Percentiles rank a stretch among this genome's conserved stretches.
Evolutionary conservation across 2,888 invertebrate genomes (phyloP).

Genomic region (Argynnis bischoffii): DNA sequence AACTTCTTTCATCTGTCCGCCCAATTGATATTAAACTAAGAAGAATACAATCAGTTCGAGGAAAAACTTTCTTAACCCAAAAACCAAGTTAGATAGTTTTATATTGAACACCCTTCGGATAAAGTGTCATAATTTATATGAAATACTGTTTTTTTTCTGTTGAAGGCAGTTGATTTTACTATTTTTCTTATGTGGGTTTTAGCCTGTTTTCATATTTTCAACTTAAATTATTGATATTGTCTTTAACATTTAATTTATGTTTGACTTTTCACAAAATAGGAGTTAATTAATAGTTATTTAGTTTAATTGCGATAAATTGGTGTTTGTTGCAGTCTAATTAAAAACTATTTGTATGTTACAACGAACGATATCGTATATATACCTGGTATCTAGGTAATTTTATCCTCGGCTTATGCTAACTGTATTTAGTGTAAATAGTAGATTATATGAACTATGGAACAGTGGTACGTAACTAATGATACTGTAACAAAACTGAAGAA

Average conservation of each 20-base stretch:
- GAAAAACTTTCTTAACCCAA: slow-evolving; percentile 49
- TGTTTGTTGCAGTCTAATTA: too few species aligned
- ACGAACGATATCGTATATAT: too few species aligned
- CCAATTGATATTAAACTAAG: slow-evolving; percentile 18
- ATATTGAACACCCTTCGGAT: slow-evolving; percentile 70
- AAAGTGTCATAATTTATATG: slow-evolving; percentile 75
- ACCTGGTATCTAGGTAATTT: too few species aligned
- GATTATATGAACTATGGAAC: too few species aligned
- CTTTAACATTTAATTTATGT: not conserved
- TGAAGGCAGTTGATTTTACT: slow-evolving; percentile 58
- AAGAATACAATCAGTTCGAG: slow-evolving; percentile 57
- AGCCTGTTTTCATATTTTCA: not conserved
- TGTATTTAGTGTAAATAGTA: too few species aligned
- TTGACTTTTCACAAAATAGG: too few species aligned
- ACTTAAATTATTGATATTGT: not conserved
- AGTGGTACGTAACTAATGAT: too few species aligned
- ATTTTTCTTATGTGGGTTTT: slow-evolving; percentile 6
- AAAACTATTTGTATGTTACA: too few species aligned
- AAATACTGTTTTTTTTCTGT: slow-evolving; percentile 66
- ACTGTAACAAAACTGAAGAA: too few species aligned
- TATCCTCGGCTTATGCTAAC: too few species aligned
- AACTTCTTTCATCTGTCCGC: slow-evolving; percentile 7
- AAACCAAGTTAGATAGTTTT: slow-evolving; percentile 73
- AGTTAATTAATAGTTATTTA: too few species aligned
- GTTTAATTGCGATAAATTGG: too few species aligned